phyloP scores from a whole-genome alignment of 35 echinoderm and acorn worm genomes.

The Apostichopus japonicus region DNA sequence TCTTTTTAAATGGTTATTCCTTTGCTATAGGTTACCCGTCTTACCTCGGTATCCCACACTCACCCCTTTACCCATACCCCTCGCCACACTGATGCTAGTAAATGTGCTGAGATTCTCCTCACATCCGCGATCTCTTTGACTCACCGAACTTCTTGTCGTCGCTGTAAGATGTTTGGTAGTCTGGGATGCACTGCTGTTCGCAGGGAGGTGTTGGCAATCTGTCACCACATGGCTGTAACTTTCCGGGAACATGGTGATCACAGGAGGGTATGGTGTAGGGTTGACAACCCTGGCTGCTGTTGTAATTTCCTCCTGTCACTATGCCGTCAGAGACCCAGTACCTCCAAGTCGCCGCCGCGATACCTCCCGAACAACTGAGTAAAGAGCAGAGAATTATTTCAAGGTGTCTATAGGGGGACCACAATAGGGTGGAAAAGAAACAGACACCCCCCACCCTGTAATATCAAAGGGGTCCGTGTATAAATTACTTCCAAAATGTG shows the following conservation, averaged over 20 bases:
- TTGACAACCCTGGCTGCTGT: conserved; percentile 81
- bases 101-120: background rate
- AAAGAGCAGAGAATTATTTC: too few relatives aligned
- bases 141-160: conserved; percentile 84
- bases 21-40: too few relatives aligned
- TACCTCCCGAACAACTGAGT: conserved; percentile 87
- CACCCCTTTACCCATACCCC: background rate
- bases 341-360: conserved; percentile 75
- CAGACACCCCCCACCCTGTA: background rate
- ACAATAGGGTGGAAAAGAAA: background rate
- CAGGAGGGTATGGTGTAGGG: conserved; percentile 78
- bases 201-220: conserved; percentile 74
- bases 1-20: too few relatives aligned
- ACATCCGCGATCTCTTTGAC: background rate
- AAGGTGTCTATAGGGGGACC: too few relatives aligned
- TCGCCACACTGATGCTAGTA: background rate
- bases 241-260: conserved; percentile 92
- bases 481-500: too few relatives aligned
- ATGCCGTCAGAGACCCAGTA: conserved; percentile 77
- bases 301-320: conserved; percentile 88
- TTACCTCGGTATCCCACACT: background rate
- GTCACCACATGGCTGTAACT: conserved; percentile 71
- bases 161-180: conserved; percentile 64
- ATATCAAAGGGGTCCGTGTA: too few relatives aligned
- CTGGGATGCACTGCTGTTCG: conserved; percentile 25